These are phyloP conservation scores for Podarcis lilfordi DNA, from an alignment of 2,797 vertebrate species.

Conservation along the genomic window DNA sequence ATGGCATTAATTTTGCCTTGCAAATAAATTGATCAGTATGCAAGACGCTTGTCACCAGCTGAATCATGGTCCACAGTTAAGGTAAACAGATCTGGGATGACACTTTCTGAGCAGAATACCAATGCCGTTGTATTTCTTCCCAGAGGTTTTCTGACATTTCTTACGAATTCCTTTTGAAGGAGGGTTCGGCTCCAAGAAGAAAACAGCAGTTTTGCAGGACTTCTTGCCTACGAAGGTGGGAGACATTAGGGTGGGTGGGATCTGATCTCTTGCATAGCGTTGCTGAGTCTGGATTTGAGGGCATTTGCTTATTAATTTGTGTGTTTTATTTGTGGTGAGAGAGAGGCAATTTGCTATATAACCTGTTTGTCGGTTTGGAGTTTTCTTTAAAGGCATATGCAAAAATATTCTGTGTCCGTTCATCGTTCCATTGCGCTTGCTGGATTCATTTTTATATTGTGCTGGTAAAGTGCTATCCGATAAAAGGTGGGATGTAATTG, in stretches of 20 bases:
- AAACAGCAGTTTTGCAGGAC: constrained; percentile 59
- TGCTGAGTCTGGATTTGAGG: too few species aligned
- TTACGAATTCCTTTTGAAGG: constrained; percentile 67
- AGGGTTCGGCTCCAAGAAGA: constrained; percentile 59
- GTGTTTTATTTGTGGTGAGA: too few species aligned
- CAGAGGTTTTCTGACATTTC: constrained; percentile 75
- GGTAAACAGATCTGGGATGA: constrained; percentile 84
- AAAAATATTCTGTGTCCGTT: constrained; percentile 30
- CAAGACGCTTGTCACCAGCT: constrained; percentile 79
- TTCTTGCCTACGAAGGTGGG: constrained; percentile 74
- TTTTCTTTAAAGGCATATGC: constrained; percentile 43
- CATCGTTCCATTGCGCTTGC: not conserved
- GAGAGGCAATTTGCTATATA: not conserved
- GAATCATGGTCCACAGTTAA: constrained; percentile 83
- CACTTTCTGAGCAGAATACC: constrained; percentile 84
- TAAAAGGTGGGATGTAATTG: not conserved
- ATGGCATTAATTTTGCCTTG: constrained; percentile 73
- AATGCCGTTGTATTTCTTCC: constrained; percentile 75
- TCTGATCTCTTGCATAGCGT: not conserved
- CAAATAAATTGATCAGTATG: constrained; percentile 84
- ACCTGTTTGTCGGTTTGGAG: not conserved
- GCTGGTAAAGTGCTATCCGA: constrained; percentile 23
- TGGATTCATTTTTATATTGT: constrained; percentile 26
- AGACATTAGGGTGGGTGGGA: constrained; percentile 16
- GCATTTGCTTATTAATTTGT: constrained; percentile 6